Base-by-base conservation (phyloP, 2,113 vertebrate genomes). In the Hippocampus zosterae region DNA sequence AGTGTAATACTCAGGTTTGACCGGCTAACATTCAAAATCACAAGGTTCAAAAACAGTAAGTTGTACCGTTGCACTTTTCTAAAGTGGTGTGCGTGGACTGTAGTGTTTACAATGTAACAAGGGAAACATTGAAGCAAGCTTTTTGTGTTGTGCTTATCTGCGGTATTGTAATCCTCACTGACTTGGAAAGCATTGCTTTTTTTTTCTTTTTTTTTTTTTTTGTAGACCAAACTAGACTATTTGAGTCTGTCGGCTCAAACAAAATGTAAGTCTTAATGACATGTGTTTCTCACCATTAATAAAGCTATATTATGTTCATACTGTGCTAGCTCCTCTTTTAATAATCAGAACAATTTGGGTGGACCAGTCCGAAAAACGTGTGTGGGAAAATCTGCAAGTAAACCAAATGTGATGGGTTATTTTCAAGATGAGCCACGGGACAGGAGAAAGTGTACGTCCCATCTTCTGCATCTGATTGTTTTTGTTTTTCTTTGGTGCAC, bases 251-350 rank as follows among this genome's bases (percentile, higher is more conserved):
- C 79, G 91, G 79, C 91, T 92, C 92, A 92, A 93, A 92, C 89
- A 91, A 92, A 93, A 93, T 92, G 92, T 93, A 93, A 93, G 92
- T 93, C 91, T 92, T 88, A 90, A 92, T 92, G 92, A 93, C 92
- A 87, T 83, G 91, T 92, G 90, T 92, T 92, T 91, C 81, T 91
- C 90, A 89, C 81, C 78, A 79, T 86, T 72, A 92, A 91, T 93
- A 93, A 92, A 93, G 80, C 67, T 85, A 85, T 84, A 70, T 70
- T 81, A 77, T 89, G 79, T 90, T 91, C 78, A 77, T 80, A 70
- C 63, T 83, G 80, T 87, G 71, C 75, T 71, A 21, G 59, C 18
- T 21, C n/a, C 1, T 72, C 19, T 27, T 42, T 73, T 52, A 29
- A 63, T 63, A n/a, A 19, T n/a, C 8, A 8, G 41, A 37, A 10